These are phyloP conservation scores for Strigamia crassipes DNA, from an alignment of 2,888 invertebrate species.

Conservation along the genomic window DNA sequence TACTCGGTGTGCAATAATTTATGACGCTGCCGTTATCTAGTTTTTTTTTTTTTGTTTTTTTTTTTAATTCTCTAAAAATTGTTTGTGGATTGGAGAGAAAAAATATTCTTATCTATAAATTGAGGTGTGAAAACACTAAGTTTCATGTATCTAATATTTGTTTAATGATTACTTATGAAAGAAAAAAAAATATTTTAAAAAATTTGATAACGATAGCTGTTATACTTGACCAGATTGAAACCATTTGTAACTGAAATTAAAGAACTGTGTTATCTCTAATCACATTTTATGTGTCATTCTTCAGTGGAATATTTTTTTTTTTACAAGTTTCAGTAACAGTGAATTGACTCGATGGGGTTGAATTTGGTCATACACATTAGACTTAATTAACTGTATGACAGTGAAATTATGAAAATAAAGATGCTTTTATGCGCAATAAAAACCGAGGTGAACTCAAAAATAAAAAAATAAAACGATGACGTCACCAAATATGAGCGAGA, in stretches of 20 bases:
- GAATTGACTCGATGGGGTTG: too few species aligned
- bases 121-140: constrained; percentile 36
- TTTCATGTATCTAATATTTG: constrained; percentile 32
- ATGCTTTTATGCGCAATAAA: not conserved
- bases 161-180: constrained; percentile 1
- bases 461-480: not conserved
- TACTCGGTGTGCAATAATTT: not conserved
- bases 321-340: not conserved
- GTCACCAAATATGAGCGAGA: not conserved
- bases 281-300: not conserved
- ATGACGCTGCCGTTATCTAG: not conserved
- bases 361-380: not conserved
- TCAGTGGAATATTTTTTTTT: not conserved
- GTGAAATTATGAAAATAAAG: not conserved
- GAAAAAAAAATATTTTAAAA: not conserved
- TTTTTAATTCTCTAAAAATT: not conserved
- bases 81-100: not conserved
- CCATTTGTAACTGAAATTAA: constrained; percentile 31
- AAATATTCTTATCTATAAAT: constrained; percentile 9
- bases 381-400: not conserved
- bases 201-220: constrained; percentile 24
- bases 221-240: constrained; percentile 8
- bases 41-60: not conserved
- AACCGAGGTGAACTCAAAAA: not conserved
- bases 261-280: not conserved